Percentiles rank a stretch among this genome's conserved stretches.
These are phyloP conservation scores for Oceanites oceanicus DNA, from an alignment of 2,113 vertebrate species.

Conservation along the genomic window DNA sequence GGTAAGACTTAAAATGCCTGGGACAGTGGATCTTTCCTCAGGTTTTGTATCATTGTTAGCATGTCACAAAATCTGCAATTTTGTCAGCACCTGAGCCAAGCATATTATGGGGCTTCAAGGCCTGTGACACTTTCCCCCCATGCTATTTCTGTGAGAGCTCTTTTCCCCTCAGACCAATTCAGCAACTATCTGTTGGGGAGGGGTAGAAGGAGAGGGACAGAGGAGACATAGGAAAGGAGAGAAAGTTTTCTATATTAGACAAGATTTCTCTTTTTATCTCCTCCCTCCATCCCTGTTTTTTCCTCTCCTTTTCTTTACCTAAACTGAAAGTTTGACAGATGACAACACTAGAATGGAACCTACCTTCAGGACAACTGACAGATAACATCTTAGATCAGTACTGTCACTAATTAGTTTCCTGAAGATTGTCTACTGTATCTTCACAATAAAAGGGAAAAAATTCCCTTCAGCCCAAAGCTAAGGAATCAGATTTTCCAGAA, in stretches of 20 bases:
- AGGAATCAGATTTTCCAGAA: background rate
- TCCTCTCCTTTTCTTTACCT: background rate
- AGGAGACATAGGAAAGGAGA: background rate
- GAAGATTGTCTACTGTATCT: background rate
- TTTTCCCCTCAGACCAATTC: background rate
- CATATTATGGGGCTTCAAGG: background rate
- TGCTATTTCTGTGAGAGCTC: background rate
- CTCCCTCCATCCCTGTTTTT: background rate
- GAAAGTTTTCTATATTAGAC: background rate
- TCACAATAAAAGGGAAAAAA: background rate
- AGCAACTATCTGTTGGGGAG: background rate
- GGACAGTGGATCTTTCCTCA: background rate
- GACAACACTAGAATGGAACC: background rate
- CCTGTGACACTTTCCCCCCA: background rate
- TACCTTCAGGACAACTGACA: background rate
- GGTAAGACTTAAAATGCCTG: background rate
- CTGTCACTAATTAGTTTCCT: background rate
- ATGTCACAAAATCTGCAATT: background rate
- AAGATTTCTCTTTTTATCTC: background rate
- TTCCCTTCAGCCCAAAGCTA: background rate
- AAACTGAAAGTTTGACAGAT: background rate
- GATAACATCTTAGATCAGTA: background rate
- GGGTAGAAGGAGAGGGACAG: background rate
- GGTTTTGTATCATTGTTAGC: background rate
- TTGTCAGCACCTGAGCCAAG: background rate